Percentiles rank a stretch among this genome's conserved stretches.
phyloP scores from a whole-genome alignment of 2,113 vertebrate species.

The Oreochromis spilurus region DNA sequence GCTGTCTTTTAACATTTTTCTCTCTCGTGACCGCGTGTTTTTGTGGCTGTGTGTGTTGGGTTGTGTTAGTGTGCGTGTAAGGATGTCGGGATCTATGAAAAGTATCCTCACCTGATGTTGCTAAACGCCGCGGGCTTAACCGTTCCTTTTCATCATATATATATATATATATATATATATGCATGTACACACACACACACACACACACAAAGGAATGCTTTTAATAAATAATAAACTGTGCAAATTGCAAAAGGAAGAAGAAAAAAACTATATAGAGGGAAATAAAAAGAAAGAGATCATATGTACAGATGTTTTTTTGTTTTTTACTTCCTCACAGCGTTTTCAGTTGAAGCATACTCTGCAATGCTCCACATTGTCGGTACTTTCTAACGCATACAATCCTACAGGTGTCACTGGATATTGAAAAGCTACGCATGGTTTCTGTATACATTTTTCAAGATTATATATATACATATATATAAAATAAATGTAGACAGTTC shows the following conservation, averaged over 20 bases:
- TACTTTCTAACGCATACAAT: constrained; percentile 4
- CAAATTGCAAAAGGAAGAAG: neutral
- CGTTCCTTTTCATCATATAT: neutral
- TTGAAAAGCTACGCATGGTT: neutral
- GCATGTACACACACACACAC: too few relatives aligned
- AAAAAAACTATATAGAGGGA: neutral
- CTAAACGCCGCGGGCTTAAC: neutral
- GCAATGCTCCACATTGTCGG: neutral
- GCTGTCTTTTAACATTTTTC: constrained; percentile 11
- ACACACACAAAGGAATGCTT: neutral
- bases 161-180: neutral
- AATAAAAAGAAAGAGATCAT: neutral
- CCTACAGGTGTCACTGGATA: constrained; percentile 30
- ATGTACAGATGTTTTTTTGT: neutral
- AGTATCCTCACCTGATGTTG: neutral
- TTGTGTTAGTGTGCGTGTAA: neutral
- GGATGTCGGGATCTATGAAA: neutral
- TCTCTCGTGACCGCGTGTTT: neutral
- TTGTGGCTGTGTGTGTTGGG: constrained; percentile 16
- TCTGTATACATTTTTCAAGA: neutral
- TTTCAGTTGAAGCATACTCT: neutral
- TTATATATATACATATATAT: neutral
- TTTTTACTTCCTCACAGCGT: neutral
- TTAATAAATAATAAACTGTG: neutral
- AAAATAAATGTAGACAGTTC: neutral